phyloP scores from a whole-genome alignment of 2,113 vertebrate genomes.

The Cavia aperea region DNA sequence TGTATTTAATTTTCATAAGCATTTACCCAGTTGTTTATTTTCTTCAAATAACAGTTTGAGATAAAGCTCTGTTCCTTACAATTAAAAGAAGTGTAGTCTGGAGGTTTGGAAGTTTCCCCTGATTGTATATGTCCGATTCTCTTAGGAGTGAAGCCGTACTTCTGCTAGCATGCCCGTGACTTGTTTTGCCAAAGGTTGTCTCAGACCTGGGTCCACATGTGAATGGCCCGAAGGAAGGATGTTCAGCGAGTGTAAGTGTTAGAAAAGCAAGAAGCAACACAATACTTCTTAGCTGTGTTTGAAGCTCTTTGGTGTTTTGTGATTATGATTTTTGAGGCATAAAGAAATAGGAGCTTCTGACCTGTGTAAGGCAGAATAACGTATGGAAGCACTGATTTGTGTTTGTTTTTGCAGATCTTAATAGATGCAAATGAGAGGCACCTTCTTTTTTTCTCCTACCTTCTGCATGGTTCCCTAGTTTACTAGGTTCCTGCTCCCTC shows the following conservation, averaged over 20 bases:
- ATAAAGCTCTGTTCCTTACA: background rate
- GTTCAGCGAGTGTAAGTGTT: background rate
- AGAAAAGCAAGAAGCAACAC: background rate
- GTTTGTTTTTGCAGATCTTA: background rate
- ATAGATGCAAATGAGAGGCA: background rate
- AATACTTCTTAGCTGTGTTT: background rate
- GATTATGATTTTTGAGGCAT: background rate
- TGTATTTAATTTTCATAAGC: background rate
- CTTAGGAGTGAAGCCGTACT: background rate
- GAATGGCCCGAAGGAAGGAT: background rate
- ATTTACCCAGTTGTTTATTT: background rate
- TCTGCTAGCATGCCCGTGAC: background rate
- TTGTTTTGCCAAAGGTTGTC: background rate
- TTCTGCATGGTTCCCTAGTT: background rate
- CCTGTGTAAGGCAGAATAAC: background rate
- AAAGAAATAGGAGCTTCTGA: background rate
- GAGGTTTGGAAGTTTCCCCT: background rate
- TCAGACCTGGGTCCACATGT: background rate
- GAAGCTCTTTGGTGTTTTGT: background rate
- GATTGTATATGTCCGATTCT: background rate
- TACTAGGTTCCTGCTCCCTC: background rate
- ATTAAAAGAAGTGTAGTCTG: background rate
- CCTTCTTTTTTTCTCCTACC: background rate
- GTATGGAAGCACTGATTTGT: background rate
- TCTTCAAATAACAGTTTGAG: background rate